phyloP scores from a whole-genome alignment of 2,888 invertebrate species.

The Hypolimnas misippus region DNA sequence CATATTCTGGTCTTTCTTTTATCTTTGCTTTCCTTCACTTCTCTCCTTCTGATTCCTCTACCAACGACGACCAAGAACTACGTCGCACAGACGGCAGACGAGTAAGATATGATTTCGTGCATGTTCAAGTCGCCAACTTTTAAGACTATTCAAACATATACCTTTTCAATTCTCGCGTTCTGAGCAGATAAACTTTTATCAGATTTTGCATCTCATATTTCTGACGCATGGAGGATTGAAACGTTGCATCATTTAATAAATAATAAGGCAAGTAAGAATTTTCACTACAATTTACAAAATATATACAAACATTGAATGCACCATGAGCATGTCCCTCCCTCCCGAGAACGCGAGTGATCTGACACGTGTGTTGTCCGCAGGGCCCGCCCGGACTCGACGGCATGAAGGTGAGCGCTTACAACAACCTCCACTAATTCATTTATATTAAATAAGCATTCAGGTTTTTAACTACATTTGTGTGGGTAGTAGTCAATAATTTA shows the following conservation, averaged over 20 bases:
- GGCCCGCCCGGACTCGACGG: conserved; percentile 97
- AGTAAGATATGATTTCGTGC: not conserved
- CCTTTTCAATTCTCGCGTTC: not conserved
- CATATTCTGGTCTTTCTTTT: conserved; percentile 61
- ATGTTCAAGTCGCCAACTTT: not conserved
- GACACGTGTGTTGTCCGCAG: conserved; percentile 85
- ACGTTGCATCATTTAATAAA: conserved; percentile 14
- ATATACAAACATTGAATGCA: not conserved
- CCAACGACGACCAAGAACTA: not conserved
- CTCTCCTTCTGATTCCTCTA: not conserved
- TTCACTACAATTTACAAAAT: not conserved
- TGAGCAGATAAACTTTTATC: not conserved
- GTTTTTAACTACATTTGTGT: no score
- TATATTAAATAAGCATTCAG: no score
- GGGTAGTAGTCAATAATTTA: no score
- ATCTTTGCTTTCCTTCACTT: conserved; percentile 33
- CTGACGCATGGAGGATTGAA: conserved; percentile 20
- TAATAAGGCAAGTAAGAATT: conserved; percentile 23
- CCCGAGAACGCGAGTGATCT: conserved; percentile 35
- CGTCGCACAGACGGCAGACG: not conserved
- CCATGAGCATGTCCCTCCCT: conserved; percentile 12
- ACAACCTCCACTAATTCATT: not conserved
- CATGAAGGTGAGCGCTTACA: conserved; percentile 91
- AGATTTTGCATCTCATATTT: not conserved
- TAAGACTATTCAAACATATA: not conserved